These are phyloP conservation scores for Isoperla grammatica DNA, from an alignment of 2,888 invertebrate species.

Conservation along the genomic window DNA sequence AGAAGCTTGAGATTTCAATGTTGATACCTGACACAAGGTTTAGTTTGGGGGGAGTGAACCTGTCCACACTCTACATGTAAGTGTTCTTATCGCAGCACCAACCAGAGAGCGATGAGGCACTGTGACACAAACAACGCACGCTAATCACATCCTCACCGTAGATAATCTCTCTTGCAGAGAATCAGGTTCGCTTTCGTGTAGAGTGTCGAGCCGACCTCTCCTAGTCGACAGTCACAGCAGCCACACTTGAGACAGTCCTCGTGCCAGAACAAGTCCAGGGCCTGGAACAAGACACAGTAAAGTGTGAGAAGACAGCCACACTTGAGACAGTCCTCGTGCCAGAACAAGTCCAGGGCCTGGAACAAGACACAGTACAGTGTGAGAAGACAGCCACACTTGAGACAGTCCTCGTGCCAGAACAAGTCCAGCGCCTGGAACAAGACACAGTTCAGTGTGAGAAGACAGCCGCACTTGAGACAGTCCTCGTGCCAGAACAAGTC, in stretches of 20 bases:
- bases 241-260: constrained; percentile 91
- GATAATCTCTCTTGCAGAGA: constrained; percentile 86
- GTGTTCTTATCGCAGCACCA: too few relatives aligned
- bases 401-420: constrained; percentile 92
- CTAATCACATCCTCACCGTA: constrained; percentile 60
- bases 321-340: constrained; percentile 93
- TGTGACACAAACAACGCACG: too few relatives aligned
- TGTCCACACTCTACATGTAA: too few relatives aligned
- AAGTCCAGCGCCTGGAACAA: constrained; percentile 75
- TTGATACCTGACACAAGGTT: too few relatives aligned
- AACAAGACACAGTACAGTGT: constrained; percentile 51
- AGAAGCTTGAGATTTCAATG: too few relatives aligned
- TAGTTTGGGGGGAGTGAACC: too few relatives aligned
- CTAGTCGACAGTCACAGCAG: constrained; percentile 89
- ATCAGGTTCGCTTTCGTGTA: constrained; percentile 88
- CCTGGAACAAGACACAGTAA: constrained; percentile 59
- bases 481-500: constrained; percentile 93
- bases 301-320: constrained; percentile 67
- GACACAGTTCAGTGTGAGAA: constrained; percentile 47
- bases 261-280: constrained; percentile 88
- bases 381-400: constrained; percentile 80
- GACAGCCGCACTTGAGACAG: constrained; percentile 87
- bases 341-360: constrained; percentile 81
- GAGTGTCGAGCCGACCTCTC: constrained; percentile 85
- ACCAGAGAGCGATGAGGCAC: too few relatives aligned